Conservation (phyloP, 2,113 vertebrate species). For the Prietella phreatophila region DNA sequence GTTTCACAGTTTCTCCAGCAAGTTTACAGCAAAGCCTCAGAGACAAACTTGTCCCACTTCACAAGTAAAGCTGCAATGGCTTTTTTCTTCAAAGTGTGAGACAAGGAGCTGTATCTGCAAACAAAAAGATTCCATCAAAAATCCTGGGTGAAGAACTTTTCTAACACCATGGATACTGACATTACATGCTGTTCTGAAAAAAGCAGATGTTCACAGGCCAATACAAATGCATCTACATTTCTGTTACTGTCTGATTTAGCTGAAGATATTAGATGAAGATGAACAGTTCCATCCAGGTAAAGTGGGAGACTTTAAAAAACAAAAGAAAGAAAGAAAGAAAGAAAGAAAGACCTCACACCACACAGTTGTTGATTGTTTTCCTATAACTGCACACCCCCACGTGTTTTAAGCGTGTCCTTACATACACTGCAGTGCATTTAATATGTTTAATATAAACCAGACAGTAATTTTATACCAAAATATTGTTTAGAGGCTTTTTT, state of each 20-base stretch:
- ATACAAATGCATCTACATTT: neutral
- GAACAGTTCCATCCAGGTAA: neutral
- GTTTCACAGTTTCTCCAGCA: neutral
- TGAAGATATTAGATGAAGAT: neutral
- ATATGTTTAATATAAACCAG: neutral
- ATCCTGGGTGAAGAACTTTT: neutral
- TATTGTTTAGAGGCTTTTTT: neutral
- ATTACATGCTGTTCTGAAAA: neutral
- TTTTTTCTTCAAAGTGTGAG: slow-evolving; percentile 62
- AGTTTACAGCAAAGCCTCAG: slow-evolving; percentile 56
- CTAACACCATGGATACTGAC: neutral
- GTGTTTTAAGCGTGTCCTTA: neutral
- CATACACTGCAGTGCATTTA: neutral
- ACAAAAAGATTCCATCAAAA: neutral
- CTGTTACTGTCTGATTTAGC: neutral
- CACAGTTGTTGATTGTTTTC: neutral
- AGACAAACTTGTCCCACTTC: slow-evolving; percentile 83
- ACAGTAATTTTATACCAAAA: neutral
- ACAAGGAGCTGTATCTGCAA: slow-evolving; percentile 83
- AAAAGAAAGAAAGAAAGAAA: no score
- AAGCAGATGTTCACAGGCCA: neutral
- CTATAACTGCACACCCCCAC: neutral
- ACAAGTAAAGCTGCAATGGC: slow-evolving; percentile 72
- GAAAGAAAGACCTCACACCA: neutral
- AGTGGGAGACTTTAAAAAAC: no score